A percentile compares a stretch with the other conserved stretches of the same genome.
phyloP scores from a whole-genome alignment of 35 echinoderm and acorn worm species.

The Heliocidaris erythrogramma region DNA sequence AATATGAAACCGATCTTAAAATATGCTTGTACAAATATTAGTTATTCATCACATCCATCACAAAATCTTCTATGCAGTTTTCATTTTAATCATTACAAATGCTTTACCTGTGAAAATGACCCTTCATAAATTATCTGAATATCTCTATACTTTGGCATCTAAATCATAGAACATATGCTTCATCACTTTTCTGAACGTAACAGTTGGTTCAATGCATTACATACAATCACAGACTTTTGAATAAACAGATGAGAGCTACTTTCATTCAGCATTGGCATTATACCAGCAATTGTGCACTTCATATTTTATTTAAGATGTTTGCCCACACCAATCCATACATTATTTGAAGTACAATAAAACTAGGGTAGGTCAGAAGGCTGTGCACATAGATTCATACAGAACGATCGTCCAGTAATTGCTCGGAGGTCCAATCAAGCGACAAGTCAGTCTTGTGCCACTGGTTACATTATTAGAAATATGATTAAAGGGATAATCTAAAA shows the following conservation, averaged over 20 bases:
- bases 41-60: background rate
- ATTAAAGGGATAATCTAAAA: background rate
- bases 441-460: background rate
- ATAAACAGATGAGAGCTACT: too few species aligned
- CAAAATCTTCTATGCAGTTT: background rate
- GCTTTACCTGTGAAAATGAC: background rate
- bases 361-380: background rate
- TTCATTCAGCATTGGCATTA: background rate
- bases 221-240: too few species aligned
- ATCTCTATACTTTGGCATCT: background rate
- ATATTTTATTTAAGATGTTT: background rate
- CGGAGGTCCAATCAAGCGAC: background rate
- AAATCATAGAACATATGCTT: background rate
- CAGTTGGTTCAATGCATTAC: too few species aligned
- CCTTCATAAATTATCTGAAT: background rate
- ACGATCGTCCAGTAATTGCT: background rate
- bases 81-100: background rate
- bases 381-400: background rate
- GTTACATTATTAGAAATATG: slow-evolving; percentile 12
- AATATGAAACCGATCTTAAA: too few species aligned
- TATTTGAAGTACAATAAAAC: background rate
- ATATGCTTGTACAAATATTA: too few species aligned
- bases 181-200: too few species aligned
- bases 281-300: background rate
- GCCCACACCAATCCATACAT: background rate